These are phyloP conservation scores for Amblyjoppa proteus DNA, from an alignment of 2,888 invertebrate species.

Conservation along the genomic window DNA sequence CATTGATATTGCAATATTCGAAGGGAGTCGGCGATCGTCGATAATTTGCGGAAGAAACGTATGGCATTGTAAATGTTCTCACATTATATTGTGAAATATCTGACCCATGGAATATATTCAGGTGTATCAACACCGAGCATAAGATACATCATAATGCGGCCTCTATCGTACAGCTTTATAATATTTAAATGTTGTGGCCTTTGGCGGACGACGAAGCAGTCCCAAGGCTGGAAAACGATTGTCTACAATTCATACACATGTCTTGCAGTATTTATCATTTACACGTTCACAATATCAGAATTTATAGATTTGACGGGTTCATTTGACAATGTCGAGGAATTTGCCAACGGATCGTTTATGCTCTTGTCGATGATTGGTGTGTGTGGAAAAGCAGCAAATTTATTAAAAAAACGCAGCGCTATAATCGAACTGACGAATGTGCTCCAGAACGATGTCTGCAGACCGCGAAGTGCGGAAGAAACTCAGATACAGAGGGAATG, in stretches of 20 bases:
- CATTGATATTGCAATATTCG: background rate
- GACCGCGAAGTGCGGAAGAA: slow-evolving; percentile 39
- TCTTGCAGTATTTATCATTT: slow-evolving; percentile 47
- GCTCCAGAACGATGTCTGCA: slow-evolving; percentile 42
- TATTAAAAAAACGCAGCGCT: slow-evolving; percentile 54
- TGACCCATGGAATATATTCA: background rate
- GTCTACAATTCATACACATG: slow-evolving; percentile 63
- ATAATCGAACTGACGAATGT: slow-evolving; percentile 45
- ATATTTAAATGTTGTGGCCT: slow-evolving; percentile 56
- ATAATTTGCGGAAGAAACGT: background rate
- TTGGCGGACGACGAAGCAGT: slow-evolving; percentile 65
- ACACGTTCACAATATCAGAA: slow-evolving; percentile 50
- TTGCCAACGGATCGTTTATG: slow-evolving; percentile 69
- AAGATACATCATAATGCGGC: slow-evolving; percentile 25
- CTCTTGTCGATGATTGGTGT: slow-evolving; percentile 58
- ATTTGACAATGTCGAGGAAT: slow-evolving; percentile 57
- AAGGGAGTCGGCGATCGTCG: background rate
- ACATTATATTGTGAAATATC: background rate
- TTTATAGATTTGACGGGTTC: slow-evolving; percentile 62
- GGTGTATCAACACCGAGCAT: background rate
- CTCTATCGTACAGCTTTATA: slow-evolving; percentile 59
- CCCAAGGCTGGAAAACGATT: slow-evolving; percentile 41
- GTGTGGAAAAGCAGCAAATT: slow-evolving; percentile 65
- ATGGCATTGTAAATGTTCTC: background rate
- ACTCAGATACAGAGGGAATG: slow-evolving; percentile 39